Evolutionary conservation across 2,797 vertebrate genomes (phyloP).

Genomic region (Takifugu ocellatus): DNA sequence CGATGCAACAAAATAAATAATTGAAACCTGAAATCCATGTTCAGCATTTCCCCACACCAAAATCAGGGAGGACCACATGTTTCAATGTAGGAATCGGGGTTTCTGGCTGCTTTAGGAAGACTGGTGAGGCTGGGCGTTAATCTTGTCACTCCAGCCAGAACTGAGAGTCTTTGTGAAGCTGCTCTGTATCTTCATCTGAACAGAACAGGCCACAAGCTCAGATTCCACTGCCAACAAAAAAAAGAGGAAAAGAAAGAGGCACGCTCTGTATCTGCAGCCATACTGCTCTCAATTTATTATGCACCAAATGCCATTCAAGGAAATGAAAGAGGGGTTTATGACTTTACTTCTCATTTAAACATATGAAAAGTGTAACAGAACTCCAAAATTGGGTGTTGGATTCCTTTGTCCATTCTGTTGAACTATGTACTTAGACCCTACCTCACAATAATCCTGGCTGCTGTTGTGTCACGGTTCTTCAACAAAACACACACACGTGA

Average conservation of each 20-base stretch:
- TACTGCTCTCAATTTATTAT: slow-evolving; percentile 6
- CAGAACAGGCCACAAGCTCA: slow-evolving; percentile 40
- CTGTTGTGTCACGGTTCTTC: too few species aligned
- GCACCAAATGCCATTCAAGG: neutral
- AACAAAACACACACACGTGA: too few species aligned
- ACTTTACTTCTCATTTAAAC: neutral
- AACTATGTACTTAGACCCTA: too few species aligned
- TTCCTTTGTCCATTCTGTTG: too few species aligned
- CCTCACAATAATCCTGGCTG: too few species aligned
- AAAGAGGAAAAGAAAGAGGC: slow-evolving; percentile 23
- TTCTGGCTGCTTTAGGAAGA: slow-evolving; percentile 11
- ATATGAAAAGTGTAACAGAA: too few species aligned
- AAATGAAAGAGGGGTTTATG: neutral
- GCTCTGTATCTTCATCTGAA: slow-evolving; percentile 42
- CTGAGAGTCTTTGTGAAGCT: slow-evolving; percentile 33
- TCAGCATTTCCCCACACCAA: slow-evolving; percentile 13
- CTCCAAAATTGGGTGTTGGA: too few species aligned
- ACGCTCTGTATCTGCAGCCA: slow-evolving; percentile 4
- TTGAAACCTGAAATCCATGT: slow-evolving; percentile 9
- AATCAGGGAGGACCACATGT: neutral
- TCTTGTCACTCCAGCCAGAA: slow-evolving; percentile 33
- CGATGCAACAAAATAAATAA: slow-evolving; percentile 14
- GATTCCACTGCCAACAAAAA: slow-evolving; percentile 20
- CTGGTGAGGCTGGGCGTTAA: slow-evolving; percentile 18
- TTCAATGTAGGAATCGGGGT: slow-evolving; percentile 11